Evolutionary conservation across 2,888 invertebrate genomes (phyloP), one percentile per base, ranked within the genome.

Genomic region (Lissonota sp.): DNA sequence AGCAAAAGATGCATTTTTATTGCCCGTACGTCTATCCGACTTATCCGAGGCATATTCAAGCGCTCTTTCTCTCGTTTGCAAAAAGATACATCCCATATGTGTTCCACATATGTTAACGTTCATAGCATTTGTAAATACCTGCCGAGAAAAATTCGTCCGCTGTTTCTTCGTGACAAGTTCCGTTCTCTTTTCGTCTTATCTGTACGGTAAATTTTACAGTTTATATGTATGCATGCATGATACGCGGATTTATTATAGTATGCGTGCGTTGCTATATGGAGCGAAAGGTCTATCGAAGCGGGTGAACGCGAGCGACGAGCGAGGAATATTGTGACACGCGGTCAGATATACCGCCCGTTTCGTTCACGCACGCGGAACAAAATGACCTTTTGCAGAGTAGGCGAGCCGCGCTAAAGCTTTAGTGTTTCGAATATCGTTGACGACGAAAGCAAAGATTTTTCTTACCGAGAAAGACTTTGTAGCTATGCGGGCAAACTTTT

Each of bases 271-370:
- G 69, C 49, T 53, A 69, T 55, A 70, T 66, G 64, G 73, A 78
- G 69, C 78, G 79, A 74, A 75, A 73, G 69, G 81, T 80, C 62
- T 72, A n/a, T 67, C 37, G 37, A 39, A 44, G 46, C 57, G 71
- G 66, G 71, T 72, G 76, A 75, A 67, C 66, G 26, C 26, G 62
- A 71, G 60, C 26, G 26, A 53, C 53, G 40, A 80, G 71, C n/a
- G 75, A 44, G n/a, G 71, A 76, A 80, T 72, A 71, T 71, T 75
- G 80, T 80, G 75, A 80, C 76, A 76, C 80, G 26, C 26, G 80
- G 71, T 80, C 75, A 64, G 71, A 75, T 63, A 75, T 63, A 60
- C 69, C 49, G 12, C 40, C 67, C 71, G 69, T 42, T 64, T 55
- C 51, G 76, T 71, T 60, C 40, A 75, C 67, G 73, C 67, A 78